phyloP scores from a whole-genome alignment of 2,113 vertebrate genomes.

The Syngnathus scovelli region DNA sequence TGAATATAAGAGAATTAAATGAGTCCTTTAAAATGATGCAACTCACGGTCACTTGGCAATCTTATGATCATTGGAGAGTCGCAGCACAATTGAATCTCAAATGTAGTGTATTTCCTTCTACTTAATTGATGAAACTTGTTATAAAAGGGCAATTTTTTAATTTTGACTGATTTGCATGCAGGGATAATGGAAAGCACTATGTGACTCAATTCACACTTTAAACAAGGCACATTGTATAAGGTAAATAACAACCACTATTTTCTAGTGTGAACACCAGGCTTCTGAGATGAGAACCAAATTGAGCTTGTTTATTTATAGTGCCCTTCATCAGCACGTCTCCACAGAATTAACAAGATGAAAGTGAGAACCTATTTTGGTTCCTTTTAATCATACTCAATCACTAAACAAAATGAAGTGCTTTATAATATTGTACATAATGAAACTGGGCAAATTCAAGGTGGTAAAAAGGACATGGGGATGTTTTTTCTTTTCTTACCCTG shows the following conservation, averaged over 20 bases:
- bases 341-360: constrained; percentile 22
- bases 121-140: no score
- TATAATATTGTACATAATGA: constrained; percentile 53
- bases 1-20: neutral
- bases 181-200: no score
- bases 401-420: constrained; percentile 38
- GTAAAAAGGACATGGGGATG: neutral
- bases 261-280: constrained; percentile 11
- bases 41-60: neutral
- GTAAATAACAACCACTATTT: neutral
- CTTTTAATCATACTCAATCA: constrained; percentile 40
- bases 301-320: constrained; percentile 37
- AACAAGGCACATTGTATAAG: constrained; percentile 9
- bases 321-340: constrained; percentile 45
- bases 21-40: neutral
- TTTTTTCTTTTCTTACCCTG: no score
- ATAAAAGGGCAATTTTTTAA: neutral
- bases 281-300: constrained; percentile 26
- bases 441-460: constrained; percentile 46
- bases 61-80: neutral
- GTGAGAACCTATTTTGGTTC: constrained; percentile 23
- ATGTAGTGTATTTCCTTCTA: no score
- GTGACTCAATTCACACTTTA: constrained; percentile 10
- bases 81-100: neutral
- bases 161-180: no score